Base-by-base conservation (phyloP, 2,888 invertebrate genomes). In the Carabus problematicus region DNA sequence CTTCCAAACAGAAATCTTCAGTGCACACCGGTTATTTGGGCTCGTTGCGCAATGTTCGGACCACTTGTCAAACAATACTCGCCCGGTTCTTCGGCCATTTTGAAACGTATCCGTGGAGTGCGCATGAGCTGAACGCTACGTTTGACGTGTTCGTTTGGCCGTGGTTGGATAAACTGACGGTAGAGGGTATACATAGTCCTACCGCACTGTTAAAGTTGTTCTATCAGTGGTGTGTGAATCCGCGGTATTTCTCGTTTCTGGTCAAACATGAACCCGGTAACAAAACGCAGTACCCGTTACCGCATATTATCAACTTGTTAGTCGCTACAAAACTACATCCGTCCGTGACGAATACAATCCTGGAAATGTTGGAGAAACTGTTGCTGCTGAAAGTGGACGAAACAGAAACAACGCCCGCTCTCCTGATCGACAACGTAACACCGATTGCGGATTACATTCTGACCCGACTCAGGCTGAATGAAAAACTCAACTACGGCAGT, bases 111-210 rank as follows among this genome's bases (percentile, higher is more conserved):
- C 79, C 84, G 3, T 97, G 94, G 92, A 84, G 83, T 4, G 78
- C 82, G 18, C 81, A 84, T 6, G 92, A 96, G 79, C 81, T 96
- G 8, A 87, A 89, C 71, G 88, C 91, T 0, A 78, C 96, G 14
- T 95, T 92, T 77, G 84, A 89, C 59, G 88, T 91, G 0, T 88
- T 91, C 58, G 86, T 98, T 8, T 95, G 93, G 90, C 95, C 95
- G 0, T 86, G 89, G 76, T 81, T 94, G 68, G 84, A 86, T 9
- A 92, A 91, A 77, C 81, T 97, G 12, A 88, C 91, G 0, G 83
- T 87, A 56, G 96, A 97, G 78, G 91, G 94, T 8, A 88, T 95
- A 66, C 90, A 93, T 75, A 91, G 89, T 74, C 94, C 95, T 0
- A 94, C 95, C 0, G 87, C 91, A 1, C 82, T 97, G 63, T 81